A percentile compares a stretch with the other conserved stretches of the same genome.
Conservation (phyloP, 1,140 invertebrate genomes). For the Meloidogyne exigua region DNA sequence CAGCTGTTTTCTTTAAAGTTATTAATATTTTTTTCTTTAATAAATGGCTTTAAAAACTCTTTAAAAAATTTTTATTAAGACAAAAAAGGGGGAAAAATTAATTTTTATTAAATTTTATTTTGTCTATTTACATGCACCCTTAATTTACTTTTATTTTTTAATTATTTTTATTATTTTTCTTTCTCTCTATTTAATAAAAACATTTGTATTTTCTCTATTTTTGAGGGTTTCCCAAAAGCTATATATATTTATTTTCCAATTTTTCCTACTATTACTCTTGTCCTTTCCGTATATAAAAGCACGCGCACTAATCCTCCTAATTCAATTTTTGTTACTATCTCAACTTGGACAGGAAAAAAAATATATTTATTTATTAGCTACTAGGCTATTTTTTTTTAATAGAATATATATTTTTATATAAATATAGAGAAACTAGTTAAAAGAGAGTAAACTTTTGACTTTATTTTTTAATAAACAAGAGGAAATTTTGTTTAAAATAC, state of each 20-base stretch:
- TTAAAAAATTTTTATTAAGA: neutral
- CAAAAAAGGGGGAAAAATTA: neutral
- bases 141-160: too few species aligned
- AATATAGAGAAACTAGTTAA: neutral
- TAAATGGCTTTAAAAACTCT: neutral
- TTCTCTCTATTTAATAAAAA: neutral
- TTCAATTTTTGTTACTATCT: neutral
- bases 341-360: conserved; percentile 3
- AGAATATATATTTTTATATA: neutral
- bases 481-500: too few species aligned
- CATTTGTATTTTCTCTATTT: neutral
- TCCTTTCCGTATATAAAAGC: neutral
- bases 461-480: too few species aligned
- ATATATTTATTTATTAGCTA: neutral
- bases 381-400: neutral
- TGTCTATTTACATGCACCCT: too few species aligned
- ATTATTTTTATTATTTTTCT: too few species aligned
- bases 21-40: neutral
- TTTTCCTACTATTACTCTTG: neutral
- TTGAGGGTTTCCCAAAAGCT: neutral
- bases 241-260: neutral
- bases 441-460: too few species aligned
- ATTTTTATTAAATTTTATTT: too few species aligned
- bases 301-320: neutral
- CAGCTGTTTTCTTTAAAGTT: neutral